phyloP scores from a whole-genome alignment of 2,888 invertebrate genomes.

The Limnephilus auricula region DNA sequence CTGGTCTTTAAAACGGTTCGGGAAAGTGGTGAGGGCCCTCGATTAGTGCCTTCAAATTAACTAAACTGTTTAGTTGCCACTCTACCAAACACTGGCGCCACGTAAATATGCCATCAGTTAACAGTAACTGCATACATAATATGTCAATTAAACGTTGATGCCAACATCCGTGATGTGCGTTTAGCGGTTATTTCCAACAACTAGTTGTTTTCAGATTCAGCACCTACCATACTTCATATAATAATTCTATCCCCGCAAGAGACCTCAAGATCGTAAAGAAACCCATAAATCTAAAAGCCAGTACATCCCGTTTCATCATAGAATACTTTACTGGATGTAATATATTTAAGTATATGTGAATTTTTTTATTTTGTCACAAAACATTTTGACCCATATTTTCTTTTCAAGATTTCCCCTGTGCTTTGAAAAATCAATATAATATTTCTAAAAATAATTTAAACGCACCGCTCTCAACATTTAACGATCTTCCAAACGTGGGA shows the following conservation, averaged over 20 bases:
- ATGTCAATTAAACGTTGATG: neutral
- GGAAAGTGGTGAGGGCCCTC: no score
- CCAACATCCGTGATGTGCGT: neutral
- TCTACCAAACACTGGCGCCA: no score
- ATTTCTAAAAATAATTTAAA: neutral
- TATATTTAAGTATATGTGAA: neutral
- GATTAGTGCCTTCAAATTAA: no score
- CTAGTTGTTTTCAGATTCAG: neutral
- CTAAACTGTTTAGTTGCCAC: no score
- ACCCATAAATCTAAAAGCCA: neutral
- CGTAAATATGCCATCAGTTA: no score
- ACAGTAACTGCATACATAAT: no score
- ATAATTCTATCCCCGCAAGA: neutral
- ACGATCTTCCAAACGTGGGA: neutral
- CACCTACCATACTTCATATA: neutral
- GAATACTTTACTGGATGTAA: neutral
- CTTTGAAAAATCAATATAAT: neutral
- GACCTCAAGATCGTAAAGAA: neutral
- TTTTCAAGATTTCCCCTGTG: neutral
- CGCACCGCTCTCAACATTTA: neutral
- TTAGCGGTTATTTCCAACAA: neutral
- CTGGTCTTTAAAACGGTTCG: no score
- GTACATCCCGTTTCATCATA: neutral
- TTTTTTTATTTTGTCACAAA: neutral
- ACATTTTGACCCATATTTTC: neutral